Conservation (phyloP, 1,140 invertebrate species). For the Drosophila triauraria region DNA sequence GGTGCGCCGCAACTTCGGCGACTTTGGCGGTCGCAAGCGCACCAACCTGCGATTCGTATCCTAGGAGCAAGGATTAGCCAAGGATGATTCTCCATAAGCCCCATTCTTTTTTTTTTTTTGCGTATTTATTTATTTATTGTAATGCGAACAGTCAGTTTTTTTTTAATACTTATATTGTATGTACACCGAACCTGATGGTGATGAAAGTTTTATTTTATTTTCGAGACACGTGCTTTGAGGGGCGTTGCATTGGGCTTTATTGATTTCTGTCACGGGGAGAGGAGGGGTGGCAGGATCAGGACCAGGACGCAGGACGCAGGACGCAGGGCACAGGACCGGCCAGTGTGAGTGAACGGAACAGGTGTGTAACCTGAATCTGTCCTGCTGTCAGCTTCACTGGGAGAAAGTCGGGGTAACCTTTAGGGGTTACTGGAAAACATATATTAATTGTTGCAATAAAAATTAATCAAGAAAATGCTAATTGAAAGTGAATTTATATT, state of each 20-base stretch:
- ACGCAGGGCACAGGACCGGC: slow-evolving; percentile 2
- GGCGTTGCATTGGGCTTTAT: slow-evolving; percentile 21
- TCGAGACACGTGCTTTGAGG: slow-evolving; percentile 15
- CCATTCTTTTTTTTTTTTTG: slow-evolving; percentile 46
- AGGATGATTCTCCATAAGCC: slow-evolving; percentile 1
- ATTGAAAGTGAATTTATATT: not conserved
- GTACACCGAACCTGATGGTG: not conserved
- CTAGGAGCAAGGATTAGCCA: slow-evolving; percentile 15
- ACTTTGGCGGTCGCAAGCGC: slow-evolving; percentile 72
- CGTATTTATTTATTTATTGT: slow-evolving; percentile 72
- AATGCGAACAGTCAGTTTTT: slow-evolving; percentile 24
- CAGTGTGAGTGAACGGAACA: slow-evolving; percentile 44
- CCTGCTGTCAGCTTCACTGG: slow-evolving; percentile 7
- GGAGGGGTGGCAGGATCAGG: not conserved
- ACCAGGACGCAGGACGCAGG: slow-evolving; percentile 4
- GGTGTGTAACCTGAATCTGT: slow-evolving; percentile 69
- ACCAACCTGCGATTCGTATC: slow-evolving; percentile 64
- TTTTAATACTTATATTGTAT: slow-evolving; percentile 18
- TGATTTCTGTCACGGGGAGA: slow-evolving; percentile 1
- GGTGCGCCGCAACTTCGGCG: slow-evolving; percentile 45
- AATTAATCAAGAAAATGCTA: not conserved
- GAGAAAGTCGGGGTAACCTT: not conserved
- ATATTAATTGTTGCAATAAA: not conserved
- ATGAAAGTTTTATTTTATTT: slow-evolving; percentile 24
- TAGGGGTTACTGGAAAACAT: too few relatives aligned